These are phyloP conservation scores for Zeugodacus cucurbitae DNA, from an alignment of 1,140 invertebrate species.

Conservation along the genomic window DNA sequence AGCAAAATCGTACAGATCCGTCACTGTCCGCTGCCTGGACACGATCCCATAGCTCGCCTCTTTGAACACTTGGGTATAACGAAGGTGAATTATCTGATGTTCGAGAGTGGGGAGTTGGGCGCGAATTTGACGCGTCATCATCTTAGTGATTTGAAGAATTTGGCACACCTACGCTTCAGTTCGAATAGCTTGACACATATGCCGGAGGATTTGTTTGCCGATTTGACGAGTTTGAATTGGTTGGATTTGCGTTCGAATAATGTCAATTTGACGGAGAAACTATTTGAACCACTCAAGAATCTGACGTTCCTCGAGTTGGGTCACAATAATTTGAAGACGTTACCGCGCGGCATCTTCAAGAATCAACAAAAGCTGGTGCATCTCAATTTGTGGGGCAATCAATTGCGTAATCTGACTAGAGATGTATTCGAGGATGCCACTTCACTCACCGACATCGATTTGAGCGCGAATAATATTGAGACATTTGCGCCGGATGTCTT, in stretches of 20 bases:
- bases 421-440: constrained; percentile 71
- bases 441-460: constrained; percentile 71
- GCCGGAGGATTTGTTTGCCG: constrained; percentile 70
- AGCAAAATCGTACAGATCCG: constrained; percentile 55
- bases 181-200: constrained; percentile 65
- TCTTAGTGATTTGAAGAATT: constrained; percentile 51
- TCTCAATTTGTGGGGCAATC: constrained; percentile 74
- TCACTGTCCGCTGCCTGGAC: constrained; percentile 55
- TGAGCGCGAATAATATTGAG: constrained; percentile 73
- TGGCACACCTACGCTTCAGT: constrained; percentile 55
- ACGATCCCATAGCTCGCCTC: constrained; percentile 55
- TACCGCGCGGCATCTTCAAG: constrained; percentile 71
- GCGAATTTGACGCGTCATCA: constrained; percentile 57
- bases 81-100: constrained; percentile 52
- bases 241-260: constrained; percentile 72
- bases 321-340: constrained; percentile 70
- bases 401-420: constrained; percentile 70
- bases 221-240: constrained; percentile 70
- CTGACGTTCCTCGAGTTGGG: constrained; percentile 73
- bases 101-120: constrained; percentile 58
- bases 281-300: constrained; percentile 69
- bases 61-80: constrained; percentile 55
- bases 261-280: constrained; percentile 69
- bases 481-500: constrained; percentile 71
- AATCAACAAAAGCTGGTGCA: constrained; percentile 70